Percentiles rank a stretch among this genome's conserved stretches.
Conservation (phyloP, 64 coral and sea anemone species). For the Actinia equina region DNA sequence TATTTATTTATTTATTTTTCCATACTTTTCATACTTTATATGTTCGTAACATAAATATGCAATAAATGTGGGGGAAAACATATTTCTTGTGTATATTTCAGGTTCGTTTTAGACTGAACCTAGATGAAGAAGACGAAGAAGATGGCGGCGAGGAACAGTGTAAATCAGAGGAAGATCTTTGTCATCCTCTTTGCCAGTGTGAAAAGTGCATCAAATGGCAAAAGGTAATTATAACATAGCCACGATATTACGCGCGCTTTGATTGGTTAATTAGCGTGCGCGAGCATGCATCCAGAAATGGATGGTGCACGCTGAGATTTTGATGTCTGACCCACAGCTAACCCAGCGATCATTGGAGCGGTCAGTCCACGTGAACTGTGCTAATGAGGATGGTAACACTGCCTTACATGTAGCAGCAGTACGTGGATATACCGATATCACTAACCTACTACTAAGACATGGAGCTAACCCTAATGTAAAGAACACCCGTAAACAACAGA, state of each 20-base stretch:
- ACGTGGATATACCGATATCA: conserved; percentile 71
- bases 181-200: conserved; percentile 96
- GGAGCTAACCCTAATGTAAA: conserved; percentile 56
- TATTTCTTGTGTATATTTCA: neutral
- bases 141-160: conserved; percentile 38
- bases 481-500: conserved; percentile 61
- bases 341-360: conserved; percentile 44
- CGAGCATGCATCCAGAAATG: too few species aligned
- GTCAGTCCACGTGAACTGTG: conserved; percentile 72
- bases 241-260: too few species aligned
- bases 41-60: too few species aligned
- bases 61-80: too few species aligned
- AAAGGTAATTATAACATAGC: too few species aligned
- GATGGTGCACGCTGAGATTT: neutral
- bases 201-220: conserved; percentile 95
- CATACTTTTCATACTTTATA: too few species aligned
- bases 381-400: conserved; percentile 70
- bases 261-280: too few species aligned
- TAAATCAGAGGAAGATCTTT: conserved; percentile 66
- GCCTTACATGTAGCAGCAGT: conserved; percentile 80
- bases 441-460: conserved; percentile 57
- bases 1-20: too few species aligned
- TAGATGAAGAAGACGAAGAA: conserved; percentile 80
- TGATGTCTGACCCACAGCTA: conserved; percentile 20
- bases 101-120: conserved; percentile 72